These are phyloP conservation scores for Nowickia ferox DNA, from an alignment of 2,888 invertebrate genomes.

Conservation along the genomic window DNA sequence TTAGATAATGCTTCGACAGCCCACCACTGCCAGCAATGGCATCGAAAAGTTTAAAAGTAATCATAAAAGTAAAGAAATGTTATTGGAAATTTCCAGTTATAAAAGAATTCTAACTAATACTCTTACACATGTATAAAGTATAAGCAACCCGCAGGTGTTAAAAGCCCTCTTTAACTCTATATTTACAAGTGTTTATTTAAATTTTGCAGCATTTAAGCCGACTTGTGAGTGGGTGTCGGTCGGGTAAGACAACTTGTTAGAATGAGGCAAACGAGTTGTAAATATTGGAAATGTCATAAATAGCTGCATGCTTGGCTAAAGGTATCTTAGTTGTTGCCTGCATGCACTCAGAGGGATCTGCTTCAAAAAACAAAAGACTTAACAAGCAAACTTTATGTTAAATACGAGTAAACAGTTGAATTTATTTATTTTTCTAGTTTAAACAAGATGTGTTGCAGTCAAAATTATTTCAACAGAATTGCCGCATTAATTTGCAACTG, in stretches of 20 bases:
- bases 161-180: conserved; percentile 27
- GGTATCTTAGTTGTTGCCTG: background rate
- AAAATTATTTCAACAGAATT: background rate
- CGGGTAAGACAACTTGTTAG: conserved; percentile 35
- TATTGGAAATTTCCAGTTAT: background rate
- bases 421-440: no score
- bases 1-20: background rate
- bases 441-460: background rate
- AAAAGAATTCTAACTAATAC: background rate
- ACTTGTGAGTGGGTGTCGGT: conserved; percentile 39
- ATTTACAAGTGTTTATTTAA: conserved; percentile 18
- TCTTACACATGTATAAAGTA: background rate
- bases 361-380: conserved; percentile 34
- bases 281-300: background rate
- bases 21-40: background rate
- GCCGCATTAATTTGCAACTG: background rate
- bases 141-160: conserved; percentile 44
- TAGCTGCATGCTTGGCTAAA: background rate
- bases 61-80: background rate
- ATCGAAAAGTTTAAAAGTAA: background rate
- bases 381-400: conserved; percentile 37
- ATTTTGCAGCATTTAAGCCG: background rate
- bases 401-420: background rate
- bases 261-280: conserved; percentile 39
- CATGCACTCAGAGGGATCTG: background rate